Evolutionary conservation across 2,113 vertebrate species (phyloP).

Genomic region (Ceyx margarethae): DNA sequence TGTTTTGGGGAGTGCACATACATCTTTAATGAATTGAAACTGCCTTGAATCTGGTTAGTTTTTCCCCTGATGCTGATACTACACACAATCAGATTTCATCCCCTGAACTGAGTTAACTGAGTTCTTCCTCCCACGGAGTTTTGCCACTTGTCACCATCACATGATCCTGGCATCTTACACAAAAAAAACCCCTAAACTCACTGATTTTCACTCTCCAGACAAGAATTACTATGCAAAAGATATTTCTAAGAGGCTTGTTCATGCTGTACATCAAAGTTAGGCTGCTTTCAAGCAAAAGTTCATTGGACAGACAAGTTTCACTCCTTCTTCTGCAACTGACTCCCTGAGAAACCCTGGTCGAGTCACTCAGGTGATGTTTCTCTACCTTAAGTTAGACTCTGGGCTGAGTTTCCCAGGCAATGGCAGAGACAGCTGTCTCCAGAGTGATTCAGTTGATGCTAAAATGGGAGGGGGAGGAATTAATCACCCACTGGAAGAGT

Average conservation of each 20-base stretch:
- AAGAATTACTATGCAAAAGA: not conserved
- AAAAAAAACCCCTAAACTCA: not conserved
- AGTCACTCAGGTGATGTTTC: not conserved
- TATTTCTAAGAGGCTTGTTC: not conserved
- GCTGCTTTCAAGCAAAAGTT: not conserved
- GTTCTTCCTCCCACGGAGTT: not conserved
- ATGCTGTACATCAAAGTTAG: not conserved
- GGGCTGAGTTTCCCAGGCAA: not conserved
- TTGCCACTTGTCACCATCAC: not conserved
- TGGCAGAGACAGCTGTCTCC: not conserved
- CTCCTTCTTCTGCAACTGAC: not conserved
- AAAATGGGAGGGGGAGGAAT: not conserved
- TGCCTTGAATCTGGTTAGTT: not conserved
- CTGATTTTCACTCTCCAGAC: not conserved
- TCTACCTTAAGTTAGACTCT: not conserved
- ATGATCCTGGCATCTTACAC: not conserved
- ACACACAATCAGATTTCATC: not conserved
- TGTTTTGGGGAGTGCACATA: not conserved
- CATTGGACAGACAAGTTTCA: not conserved
- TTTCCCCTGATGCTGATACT: not conserved
- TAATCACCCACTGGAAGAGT: not conserved
- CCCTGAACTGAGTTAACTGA: not conserved
- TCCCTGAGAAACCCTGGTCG: not conserved
- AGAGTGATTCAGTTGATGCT: not conserved
- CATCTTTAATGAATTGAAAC: conserved; percentile 22